Percentiles rank a stretch among this genome's conserved stretches.
Conservation (phyloP, 2,797 vertebrate genomes). For the Sebastes taczanowskii region DNA sequence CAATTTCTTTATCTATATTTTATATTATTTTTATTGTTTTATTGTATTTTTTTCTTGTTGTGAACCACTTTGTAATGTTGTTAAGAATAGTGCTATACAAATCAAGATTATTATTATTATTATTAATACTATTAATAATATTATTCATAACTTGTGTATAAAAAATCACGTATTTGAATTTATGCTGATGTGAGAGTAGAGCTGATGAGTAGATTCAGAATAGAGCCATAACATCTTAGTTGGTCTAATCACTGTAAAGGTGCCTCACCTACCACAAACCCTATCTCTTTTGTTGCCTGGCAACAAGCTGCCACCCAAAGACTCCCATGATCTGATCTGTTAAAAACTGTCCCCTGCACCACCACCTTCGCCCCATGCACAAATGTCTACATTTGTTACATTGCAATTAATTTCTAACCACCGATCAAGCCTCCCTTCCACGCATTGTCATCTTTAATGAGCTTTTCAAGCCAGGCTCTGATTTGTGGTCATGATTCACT, state of each 20-base stretch:
- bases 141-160: neutral
- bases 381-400: slow-evolving; percentile 21
- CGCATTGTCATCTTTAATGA: slow-evolving; percentile 22
- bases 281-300: slow-evolving; percentile 72
- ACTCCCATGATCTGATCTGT: slow-evolving; percentile 42
- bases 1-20: neutral
- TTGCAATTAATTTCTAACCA: slow-evolving; percentile 26
- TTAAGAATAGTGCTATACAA: neutral
- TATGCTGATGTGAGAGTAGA: neutral
- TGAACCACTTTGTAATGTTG: neutral
- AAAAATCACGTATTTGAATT: neutral
- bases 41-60: neutral
- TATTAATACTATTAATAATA: neutral
- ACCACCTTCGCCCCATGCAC: neutral
- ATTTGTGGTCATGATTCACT: slow-evolving; percentile 34
- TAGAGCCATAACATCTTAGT: slow-evolving; percentile 11
- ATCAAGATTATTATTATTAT: too few relatives aligned
- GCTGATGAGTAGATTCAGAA: neutral
- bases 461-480: slow-evolving; percentile 24
- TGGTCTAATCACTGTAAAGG: slow-evolving; percentile 39
- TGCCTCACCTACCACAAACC: slow-evolving; percentile 28
- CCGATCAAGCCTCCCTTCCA: neutral
- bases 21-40: neutral
- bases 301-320: slow-evolving; percentile 69
- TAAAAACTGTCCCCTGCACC: neutral